Percentiles rank a stretch among this genome's conserved stretches.
phyloP scores from a whole-genome alignment of 1,140 invertebrate genomes.

The Macrotrachela quadricornifera region DNA sequence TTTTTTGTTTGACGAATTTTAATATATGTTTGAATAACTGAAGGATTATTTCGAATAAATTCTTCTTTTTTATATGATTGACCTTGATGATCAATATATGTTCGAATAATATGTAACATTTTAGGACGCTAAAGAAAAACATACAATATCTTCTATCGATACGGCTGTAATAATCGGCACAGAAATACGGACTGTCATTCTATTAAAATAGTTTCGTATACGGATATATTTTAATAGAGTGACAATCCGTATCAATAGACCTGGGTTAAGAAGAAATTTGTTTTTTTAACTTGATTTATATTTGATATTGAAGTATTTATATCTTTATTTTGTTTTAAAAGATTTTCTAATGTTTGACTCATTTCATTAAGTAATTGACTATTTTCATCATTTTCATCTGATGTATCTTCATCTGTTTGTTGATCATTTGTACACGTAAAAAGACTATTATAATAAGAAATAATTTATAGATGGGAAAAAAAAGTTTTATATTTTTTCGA shows the following conservation, averaged over 20 bases:
- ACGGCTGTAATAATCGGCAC: too few species aligned
- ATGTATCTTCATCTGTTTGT: constrained; percentile 48
- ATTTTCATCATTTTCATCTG: constrained; percentile 77
- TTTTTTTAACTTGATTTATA: too few species aligned
- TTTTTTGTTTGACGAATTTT: constrained; percentile 85
- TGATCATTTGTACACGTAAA: too few species aligned
- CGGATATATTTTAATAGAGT: too few species aligned
- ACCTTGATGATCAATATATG: constrained; percentile 53
- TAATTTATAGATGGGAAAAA: too few species aligned
- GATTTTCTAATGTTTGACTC: constrained; percentile 80
- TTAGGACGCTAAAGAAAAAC: constrained; percentile 24
- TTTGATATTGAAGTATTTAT: constrained; percentile 20
- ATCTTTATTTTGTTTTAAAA: constrained; percentile 54
- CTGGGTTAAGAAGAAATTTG: too few species aligned
- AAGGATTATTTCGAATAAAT: constrained; percentile 57
- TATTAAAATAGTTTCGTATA: too few species aligned
- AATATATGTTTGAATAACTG: constrained; percentile 86
- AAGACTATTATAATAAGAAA: too few species aligned
- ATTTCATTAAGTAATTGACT: constrained; percentile 93
- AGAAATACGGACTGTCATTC: too few species aligned
- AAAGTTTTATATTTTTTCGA: constrained; percentile 68
- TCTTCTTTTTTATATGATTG: constrained; percentile 82
- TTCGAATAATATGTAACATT: constrained; percentile 79
- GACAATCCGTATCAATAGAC: too few species aligned
- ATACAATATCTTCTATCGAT: too few species aligned